A percentile compares a stretch with the other conserved stretches of the same genome.
These are phyloP conservation scores for Clamator glandarius DNA, from an alignment of 2,797 vertebrate genomes.

Conservation along the genomic window DNA sequence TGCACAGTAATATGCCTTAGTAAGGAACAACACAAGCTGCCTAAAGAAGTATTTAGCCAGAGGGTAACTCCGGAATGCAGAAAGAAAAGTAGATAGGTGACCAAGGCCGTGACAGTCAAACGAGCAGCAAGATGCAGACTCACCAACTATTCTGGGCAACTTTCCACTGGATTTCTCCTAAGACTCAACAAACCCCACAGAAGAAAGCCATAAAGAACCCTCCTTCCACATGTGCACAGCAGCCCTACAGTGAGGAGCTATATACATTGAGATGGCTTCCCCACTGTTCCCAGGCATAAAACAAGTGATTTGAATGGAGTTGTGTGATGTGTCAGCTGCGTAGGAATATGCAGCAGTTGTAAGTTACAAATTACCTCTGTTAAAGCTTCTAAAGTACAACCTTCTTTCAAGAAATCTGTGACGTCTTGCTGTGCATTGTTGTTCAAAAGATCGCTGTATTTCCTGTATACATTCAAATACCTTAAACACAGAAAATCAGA, in stretches of 20 bases:
- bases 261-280: not conserved
- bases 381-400: conserved; percentile 83
- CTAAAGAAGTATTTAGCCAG: not conserved
- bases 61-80: not conserved
- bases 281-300: not conserved
- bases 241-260: not conserved
- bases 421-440: conserved; percentile 78
- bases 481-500: conserved; percentile 74
- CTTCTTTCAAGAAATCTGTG: conserved; percentile 82
- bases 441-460: conserved; percentile 85
- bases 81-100: not conserved
- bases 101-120: not conserved
- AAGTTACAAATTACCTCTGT: conserved; percentile 74
- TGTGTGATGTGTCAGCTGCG: not conserved
- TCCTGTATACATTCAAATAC: conserved; percentile 88
- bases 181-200: not conserved
- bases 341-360: not conserved
- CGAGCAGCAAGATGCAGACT: not conserved
- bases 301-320: not conserved
- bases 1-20: not conserved
- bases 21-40: not conserved
- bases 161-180: not conserved
- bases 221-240: too few species aligned
- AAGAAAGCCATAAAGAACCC: not conserved
- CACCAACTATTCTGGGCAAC: not conserved